These are phyloP conservation scores for Hoplodrina blanda DNA, from an alignment of 2,888 invertebrate genomes.

Conservation along the genomic window DNA sequence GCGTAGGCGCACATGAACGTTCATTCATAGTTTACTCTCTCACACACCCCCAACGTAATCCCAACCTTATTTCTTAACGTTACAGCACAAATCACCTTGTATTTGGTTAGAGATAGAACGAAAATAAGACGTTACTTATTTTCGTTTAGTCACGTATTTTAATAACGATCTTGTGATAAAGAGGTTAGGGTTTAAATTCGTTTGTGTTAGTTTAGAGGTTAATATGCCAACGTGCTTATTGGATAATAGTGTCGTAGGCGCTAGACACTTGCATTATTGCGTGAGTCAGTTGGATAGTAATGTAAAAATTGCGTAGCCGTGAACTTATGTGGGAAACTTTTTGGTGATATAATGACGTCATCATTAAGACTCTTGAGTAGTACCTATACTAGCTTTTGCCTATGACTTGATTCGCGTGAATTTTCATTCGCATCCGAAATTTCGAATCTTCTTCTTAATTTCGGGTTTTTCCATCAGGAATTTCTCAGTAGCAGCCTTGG, in stretches of 20 bases:
- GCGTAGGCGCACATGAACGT: slow-evolving; percentile 74
- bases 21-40: slow-evolving; percentile 70
- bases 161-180: slow-evolving; percentile 2
- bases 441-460: too few relatives aligned
- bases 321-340: slow-evolving; percentile 49
- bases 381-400: too few relatives aligned
- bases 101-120: slow-evolving; percentile 39
- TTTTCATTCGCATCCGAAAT: too few relatives aligned
- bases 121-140: too few relatives aligned
- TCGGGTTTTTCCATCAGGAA: too few relatives aligned
- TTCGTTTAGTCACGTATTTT: background rate
- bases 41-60: slow-evolving; percentile 23
- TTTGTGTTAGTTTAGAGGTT: slow-evolving; percentile 53
- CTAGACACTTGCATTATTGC: slow-evolving; percentile 68
- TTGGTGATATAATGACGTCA: background rate
- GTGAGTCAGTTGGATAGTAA: slow-evolving; percentile 67
- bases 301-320: slow-evolving; percentile 47
- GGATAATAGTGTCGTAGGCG: slow-evolving; percentile 75
- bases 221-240: slow-evolving; percentile 63
- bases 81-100: slow-evolving; percentile 20
- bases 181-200: slow-evolving; percentile 20
- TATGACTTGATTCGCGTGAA: too few relatives aligned
- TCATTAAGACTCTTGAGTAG: too few relatives aligned
- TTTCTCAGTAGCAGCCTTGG: too few relatives aligned
- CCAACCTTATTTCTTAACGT: fast-evolving